Base-by-base conservation (phyloP, 1,140 invertebrate species). In the Liolophura sinensis region DNA sequence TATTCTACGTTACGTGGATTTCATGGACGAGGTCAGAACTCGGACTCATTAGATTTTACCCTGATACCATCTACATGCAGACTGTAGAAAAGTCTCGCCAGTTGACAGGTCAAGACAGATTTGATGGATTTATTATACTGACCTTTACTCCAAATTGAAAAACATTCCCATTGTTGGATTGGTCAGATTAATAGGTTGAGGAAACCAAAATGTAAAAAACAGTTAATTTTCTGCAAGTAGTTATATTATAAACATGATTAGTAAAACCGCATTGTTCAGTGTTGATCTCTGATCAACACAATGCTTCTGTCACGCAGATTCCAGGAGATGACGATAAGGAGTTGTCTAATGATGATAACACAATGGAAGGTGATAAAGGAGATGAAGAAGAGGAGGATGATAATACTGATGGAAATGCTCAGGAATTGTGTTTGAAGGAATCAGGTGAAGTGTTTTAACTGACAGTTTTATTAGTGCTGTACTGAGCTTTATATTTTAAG, bases 381-480 rank as follows among this genome's bases (percentile, higher is more conserved):
- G 68, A 67, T 46, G 69, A 71, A 31, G 66, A 58, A 40, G 68
- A 27, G 48, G 68, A 74, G 59, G 68, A 68, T 31, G 47, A 47
- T 18, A 40, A 48, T 14, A 27, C 16, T 46, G 57, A 51, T 31
- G 48, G 52, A n/a, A 61, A 61, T 52, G 7, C 24, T 24, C 55
- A 58, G 25, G 76, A 59, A 73, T 27, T 74, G 78, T 15, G 75
- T 77, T 25, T 81, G 80, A 75, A 80, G 82, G 68, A 82, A 84
- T 71, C 71, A 75, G 63, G 65, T 70, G 20, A 57, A 54, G 27
- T 27, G 9, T 61, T 49, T 20, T 40, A 51, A 25, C 25, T 20
- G 22, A 31, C 31, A 57, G n/a, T 67, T 9, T 51, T 31, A 51
- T 49, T 5, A 31, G 3, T 27, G 52, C 24, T 31, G 46, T 4